phyloP scores from a whole-genome alignment of 2,113 vertebrate species.

The Eublepharis macularius region DNA sequence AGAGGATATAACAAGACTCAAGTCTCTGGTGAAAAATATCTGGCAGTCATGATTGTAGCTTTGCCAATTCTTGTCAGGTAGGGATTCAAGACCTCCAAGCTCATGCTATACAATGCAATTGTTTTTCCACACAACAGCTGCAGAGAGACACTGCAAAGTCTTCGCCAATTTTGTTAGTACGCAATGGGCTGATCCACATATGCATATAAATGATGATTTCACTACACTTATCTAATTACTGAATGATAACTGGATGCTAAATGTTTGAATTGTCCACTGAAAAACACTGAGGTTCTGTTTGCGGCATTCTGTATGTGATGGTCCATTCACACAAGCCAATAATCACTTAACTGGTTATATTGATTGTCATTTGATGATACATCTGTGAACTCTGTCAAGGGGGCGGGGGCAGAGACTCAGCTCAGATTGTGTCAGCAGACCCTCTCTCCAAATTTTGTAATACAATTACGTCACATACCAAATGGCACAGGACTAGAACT shows the following conservation, averaged over 20 bases:
- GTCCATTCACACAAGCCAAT: background rate
- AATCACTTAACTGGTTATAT: background rate
- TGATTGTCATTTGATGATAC: background rate
- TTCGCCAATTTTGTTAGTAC: background rate
- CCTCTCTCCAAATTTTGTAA: background rate
- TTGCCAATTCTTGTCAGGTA: too few relatives aligned
- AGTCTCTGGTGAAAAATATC: background rate
- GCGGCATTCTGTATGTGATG: background rate
- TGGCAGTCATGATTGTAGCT: background rate
- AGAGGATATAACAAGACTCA: too few relatives aligned
- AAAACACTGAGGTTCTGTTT: background rate
- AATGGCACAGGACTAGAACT: background rate
- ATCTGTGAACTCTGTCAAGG: background rate
- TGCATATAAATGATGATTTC: background rate
- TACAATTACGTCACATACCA: background rate
- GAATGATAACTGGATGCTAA: too few relatives aligned
- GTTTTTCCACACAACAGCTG: background rate
- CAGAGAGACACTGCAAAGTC: background rate
- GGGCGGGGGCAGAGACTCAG: background rate
- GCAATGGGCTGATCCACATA: background rate
- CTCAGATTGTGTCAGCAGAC: background rate
- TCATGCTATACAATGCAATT: background rate
- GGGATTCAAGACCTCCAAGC: background rate
- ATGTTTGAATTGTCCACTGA: background rate
- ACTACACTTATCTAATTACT: too few relatives aligned